Evolutionary conservation across 2,113 vertebrate genomes (phyloP).

Genomic region (Pollimyrus isidori): DNA sequence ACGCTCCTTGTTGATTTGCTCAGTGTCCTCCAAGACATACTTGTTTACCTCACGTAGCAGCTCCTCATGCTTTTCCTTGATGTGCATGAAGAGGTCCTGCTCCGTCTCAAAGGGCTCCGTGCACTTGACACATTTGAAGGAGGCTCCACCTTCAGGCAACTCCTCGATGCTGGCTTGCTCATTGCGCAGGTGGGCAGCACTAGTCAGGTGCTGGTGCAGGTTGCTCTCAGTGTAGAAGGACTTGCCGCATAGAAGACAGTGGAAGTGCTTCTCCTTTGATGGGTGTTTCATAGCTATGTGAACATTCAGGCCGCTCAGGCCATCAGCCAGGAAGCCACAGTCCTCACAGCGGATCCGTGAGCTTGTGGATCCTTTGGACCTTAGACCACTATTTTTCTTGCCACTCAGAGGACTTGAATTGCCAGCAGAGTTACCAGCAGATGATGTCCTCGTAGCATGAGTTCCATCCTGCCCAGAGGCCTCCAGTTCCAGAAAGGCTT

Average conservation of each 20-base stretch:
- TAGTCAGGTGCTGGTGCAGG: slow-evolving; percentile 92
- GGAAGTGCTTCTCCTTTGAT: slow-evolving; percentile 91
- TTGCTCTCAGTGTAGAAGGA: slow-evolving; percentile 96
- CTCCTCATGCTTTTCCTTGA: slow-evolving; percentile 95
- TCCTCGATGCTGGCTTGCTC: slow-evolving; percentile 90
- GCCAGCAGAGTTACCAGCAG: slow-evolving; percentile 31
- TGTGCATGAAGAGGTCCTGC: slow-evolving; percentile 88
- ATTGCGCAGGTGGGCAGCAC: slow-evolving; percentile 81
- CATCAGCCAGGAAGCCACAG: slow-evolving; percentile 95
- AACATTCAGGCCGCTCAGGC: slow-evolving; percentile 88
- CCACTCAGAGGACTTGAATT: slow-evolving; percentile 43
- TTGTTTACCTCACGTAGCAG: slow-evolving; percentile 91
- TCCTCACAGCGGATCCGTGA: slow-evolving; percentile 84
- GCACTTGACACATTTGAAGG: slow-evolving; percentile 92
- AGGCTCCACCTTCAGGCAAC: slow-evolving; percentile 82
- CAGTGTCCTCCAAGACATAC: slow-evolving; percentile 91
- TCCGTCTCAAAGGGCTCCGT: slow-evolving; percentile 84
- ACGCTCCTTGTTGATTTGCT: slow-evolving; percentile 92
- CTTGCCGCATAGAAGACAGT: slow-evolving; percentile 92
- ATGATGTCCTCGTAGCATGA: slow-evolving; percentile 37
- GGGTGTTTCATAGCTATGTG: slow-evolving; percentile 98
- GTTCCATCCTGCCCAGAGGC: slow-evolving; percentile 45
- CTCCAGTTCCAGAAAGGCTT: slow-evolving; percentile 62
- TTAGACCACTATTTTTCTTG: slow-evolving; percentile 32
- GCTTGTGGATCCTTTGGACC: slow-evolving; percentile 37